A percentile compares a stretch with the other conserved stretches of the same genome.
These are phyloP conservation scores for Silvanus unidentatus DNA, from an alignment of 2,888 invertebrate species.

Conservation along the genomic window DNA sequence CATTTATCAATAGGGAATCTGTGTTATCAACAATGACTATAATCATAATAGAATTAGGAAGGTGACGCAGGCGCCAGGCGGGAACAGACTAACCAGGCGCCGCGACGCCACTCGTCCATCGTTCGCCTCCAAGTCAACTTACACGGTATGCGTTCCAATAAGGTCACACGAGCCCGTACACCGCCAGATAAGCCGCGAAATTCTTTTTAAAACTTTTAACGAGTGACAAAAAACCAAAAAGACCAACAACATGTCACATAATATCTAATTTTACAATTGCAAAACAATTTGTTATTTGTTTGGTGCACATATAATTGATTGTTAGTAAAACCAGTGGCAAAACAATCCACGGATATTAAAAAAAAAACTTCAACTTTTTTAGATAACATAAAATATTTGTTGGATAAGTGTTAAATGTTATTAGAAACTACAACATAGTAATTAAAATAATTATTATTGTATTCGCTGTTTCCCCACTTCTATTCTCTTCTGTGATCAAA, in stretches of 20 bases:
- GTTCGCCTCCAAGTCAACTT: slow-evolving; percentile 29
- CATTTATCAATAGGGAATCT: slow-evolving; percentile 29
- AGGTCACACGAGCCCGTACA: slow-evolving; percentile 29
- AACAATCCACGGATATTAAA: too few species aligned
- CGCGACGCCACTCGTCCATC: slow-evolving; percentile 36
- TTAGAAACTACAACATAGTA: background rate
- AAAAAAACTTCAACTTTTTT: too few species aligned
- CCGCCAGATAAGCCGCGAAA: slow-evolving; percentile 29
- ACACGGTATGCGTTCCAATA: slow-evolving; percentile 31
- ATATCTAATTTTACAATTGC: too few species aligned
- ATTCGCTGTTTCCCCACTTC: background rate
- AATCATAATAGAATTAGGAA: slow-evolving; percentile 40
- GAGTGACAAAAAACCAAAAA: too few species aligned
- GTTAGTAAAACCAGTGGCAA: too few species aligned
- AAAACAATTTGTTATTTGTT: too few species aligned
- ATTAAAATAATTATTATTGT: too few species aligned
- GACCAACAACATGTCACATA: too few species aligned
- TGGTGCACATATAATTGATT: too few species aligned
- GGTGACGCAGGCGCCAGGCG: slow-evolving; percentile 37
- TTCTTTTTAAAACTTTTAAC: background rate
- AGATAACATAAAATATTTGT: too few species aligned
- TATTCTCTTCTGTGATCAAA: slow-evolving; percentile 1
- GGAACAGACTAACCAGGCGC: slow-evolving; percentile 33
- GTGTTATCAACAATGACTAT: slow-evolving; percentile 38
- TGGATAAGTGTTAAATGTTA: slow-evolving; percentile 1